Base-by-base conservation (phyloP, 2,797 vertebrate species). In the Toxotes lorentzi region DNA sequence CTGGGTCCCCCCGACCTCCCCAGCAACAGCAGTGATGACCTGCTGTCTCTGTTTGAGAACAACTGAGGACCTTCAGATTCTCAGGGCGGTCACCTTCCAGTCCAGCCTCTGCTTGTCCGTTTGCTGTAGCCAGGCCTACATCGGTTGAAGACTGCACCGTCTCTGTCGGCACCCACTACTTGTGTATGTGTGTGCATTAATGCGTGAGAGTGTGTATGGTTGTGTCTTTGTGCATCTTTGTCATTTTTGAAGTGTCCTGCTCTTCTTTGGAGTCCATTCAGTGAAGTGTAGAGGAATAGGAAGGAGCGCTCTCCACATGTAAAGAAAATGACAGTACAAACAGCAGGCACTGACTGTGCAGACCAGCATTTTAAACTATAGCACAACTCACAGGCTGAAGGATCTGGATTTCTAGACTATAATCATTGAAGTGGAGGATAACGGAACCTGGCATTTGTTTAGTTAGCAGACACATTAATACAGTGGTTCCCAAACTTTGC, bases 41-140 rank as follows among this genome's bases (percentile, higher is more conserved):
- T 99, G 81, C 96, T 99, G 48, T 96, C 98, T 17, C 96, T 99
- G 90, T 99, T 99, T 7, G 98, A 98, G 95, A 99, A 96, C 95
- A 98, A 98, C 95, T 99, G 95, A 98, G 53, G 51, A 21, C 56
- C 62, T 23, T 54, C 66, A 21, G 8, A 5, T 11, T 5, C 24
- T 19, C 51, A 32, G 73, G 27, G 41, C 43, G 4, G 41, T 57
- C 73, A 47, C 48, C 84, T 81, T 82, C 76, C 85, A 66, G 79
- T 70, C 76, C 71, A 40, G 59, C 71, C 69, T 71, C 69, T 16
- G 76, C 82, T 24, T 40, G 68, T 71, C 73, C 4, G 40, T 32
- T n/a, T 24, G 78, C 77, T 73, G 83, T 57, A 64, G 70, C 78
- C 68, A 83, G 16, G 68, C 60, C 70, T 59, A 59, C 77, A 24